These are phyloP conservation scores for Protosalanx chinensis DNA, from an alignment of 2,797 vertebrate species.

Conservation along the genomic window DNA sequence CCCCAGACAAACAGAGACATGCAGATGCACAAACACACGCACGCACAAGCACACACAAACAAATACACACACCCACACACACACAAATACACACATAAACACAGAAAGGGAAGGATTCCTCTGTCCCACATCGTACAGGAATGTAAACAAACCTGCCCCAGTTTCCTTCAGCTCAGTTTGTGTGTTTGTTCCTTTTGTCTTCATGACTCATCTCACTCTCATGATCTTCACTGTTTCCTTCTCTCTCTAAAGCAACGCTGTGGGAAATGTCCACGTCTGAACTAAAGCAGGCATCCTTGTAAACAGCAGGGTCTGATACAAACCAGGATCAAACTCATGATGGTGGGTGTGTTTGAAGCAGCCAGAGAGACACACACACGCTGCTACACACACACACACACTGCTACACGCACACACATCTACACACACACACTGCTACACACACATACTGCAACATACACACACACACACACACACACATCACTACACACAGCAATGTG, in stretches of 20 bases:
- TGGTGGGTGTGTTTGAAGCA: slow-evolving; percentile 39
- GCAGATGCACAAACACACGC: not conserved
- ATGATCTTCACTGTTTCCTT: slow-evolving; percentile 45
- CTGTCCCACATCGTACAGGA: slow-evolving; percentile 59
- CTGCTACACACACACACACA: not conserved
- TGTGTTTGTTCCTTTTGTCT: not conserved
- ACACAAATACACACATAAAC: slow-evolving; percentile 30
- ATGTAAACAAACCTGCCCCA: slow-evolving; percentile 71
- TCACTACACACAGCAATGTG: slow-evolving; percentile 24
- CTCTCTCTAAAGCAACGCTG: slow-evolving; percentile 55
- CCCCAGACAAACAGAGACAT: not conserved
- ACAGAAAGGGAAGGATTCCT: slow-evolving; percentile 42
- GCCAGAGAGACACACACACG: slow-evolving; percentile 41
- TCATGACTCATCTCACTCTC: slow-evolving; percentile 12
- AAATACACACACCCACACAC: slow-evolving; percentile 25
- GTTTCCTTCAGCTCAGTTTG: not conserved
- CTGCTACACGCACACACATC: not conserved
- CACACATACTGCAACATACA: no score
- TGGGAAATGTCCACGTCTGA: slow-evolving; percentile 60
- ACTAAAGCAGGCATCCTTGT: slow-evolving; percentile 53
- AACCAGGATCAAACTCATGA: slow-evolving; percentile 19
- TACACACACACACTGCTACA: not conserved
- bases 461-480: no score
- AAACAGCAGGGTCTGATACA: slow-evolving; percentile 5
- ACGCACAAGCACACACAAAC: not conserved